A percentile compares a stretch with the other conserved stretches of the same genome.
Evolutionary conservation across 2,113 vertebrate genomes (phyloP).

Genomic region (Haemorhous mexicanus): DNA sequence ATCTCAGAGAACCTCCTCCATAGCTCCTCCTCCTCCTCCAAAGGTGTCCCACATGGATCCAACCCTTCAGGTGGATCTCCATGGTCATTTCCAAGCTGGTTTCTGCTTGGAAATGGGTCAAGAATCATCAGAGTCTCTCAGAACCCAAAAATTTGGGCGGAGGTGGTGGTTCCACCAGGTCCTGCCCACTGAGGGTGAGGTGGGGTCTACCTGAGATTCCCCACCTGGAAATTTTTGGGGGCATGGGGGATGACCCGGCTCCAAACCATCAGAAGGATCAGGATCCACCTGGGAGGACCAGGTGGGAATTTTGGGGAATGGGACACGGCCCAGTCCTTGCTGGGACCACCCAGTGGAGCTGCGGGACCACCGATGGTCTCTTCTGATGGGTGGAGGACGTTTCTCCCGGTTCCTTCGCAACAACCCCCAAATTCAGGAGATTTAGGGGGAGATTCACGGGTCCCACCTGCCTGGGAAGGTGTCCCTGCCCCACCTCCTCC

Average conservation of each 20-base stretch:
- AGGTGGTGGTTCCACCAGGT: not conserved
- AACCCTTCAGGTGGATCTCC: no score
- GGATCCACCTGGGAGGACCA: not conserved
- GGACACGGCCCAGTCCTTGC: not conserved
- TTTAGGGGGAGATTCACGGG: not conserved
- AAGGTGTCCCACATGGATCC: no score
- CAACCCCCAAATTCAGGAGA: not conserved
- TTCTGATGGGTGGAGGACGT: rapidly evolving
- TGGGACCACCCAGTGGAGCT: not conserved
- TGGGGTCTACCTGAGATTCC: not conserved
- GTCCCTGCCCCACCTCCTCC: no score
- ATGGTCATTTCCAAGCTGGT: no score
- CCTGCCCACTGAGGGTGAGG: no score
- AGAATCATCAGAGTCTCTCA: no score
- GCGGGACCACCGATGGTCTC: not conserved
- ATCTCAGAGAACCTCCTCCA: rapidly evolving
- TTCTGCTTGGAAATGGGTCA: no score
- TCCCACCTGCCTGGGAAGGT: not conserved
- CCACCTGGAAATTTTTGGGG: not conserved
- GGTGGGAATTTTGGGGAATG: not conserved
- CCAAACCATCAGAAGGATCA: not conserved
- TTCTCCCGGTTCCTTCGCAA: not conserved
- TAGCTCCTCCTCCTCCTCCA: no score
- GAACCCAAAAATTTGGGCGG: not conserved
- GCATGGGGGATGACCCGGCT: rapidly evolving